A percentile compares a stretch with the other conserved stretches of the same genome.
phyloP scores from a whole-genome alignment of 2,113 vertebrate genomes.

The Actenoides lindsayi region DNA sequence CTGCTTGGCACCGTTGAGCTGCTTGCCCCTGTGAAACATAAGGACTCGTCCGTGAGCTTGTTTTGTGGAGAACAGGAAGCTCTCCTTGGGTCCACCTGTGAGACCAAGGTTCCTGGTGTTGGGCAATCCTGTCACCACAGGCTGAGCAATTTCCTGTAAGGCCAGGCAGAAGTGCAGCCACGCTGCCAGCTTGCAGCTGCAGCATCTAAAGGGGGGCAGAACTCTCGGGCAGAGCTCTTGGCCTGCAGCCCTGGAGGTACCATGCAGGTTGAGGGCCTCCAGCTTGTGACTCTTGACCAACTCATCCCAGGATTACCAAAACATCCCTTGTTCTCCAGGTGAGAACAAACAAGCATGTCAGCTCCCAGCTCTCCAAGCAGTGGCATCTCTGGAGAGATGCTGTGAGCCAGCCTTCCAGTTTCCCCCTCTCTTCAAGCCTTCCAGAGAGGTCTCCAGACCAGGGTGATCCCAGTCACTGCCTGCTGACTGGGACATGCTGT shows the following conservation, averaged over 20 bases:
- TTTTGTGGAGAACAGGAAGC: neutral
- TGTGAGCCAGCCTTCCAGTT: neutral
- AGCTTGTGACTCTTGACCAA: no score
- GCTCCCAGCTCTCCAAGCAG: neutral
- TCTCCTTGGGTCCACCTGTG: fast-evolving
- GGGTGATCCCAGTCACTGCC: neutral
- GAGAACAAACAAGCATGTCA: neutral
- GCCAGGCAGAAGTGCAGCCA: neutral
- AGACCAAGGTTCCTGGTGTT: neutral
- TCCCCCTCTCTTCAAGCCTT: neutral
- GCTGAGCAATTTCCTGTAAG: neutral
- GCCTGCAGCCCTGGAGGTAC: fast-evolving
- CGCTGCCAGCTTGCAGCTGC: neutral
- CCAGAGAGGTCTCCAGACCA: neutral
- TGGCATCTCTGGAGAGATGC: neutral
- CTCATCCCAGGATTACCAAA: no score
- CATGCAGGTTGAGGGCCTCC: neutral
- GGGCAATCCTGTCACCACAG: fast-evolving
- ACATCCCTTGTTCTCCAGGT: neutral
- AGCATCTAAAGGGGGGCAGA: neutral
- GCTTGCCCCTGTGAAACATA: neutral
- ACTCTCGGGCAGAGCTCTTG: neutral
- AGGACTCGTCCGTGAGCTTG: neutral
- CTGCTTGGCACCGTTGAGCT: neutral
- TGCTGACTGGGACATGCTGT: neutral